Evolutionary conservation across 2,113 vertebrate genomes (phyloP).

Genomic region (Chauna torquata): DNA sequence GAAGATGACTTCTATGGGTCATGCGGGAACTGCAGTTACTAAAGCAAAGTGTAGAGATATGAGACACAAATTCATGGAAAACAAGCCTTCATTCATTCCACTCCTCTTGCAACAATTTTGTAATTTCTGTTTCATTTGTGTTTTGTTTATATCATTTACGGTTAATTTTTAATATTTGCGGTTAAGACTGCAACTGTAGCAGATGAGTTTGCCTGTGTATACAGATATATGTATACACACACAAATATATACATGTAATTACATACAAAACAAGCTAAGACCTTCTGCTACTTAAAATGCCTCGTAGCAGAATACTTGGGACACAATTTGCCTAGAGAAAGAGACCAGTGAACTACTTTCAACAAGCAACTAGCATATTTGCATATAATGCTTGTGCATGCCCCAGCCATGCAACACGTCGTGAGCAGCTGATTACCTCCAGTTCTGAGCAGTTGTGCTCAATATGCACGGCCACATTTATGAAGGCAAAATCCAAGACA

Average conservation of each 20-base stretch:
- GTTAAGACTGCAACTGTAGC: background rate
- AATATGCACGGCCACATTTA: background rate
- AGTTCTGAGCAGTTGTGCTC: background rate
- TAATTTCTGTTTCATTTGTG: background rate
- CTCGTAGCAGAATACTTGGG: background rate
- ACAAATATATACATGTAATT: accelerated
- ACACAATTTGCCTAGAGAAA: background rate
- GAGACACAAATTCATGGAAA: background rate
- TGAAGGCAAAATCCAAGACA: background rate
- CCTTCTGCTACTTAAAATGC: background rate
- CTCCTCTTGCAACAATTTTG: background rate
- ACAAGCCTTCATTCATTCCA: background rate
- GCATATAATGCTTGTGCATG: background rate
- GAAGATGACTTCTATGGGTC: background rate
- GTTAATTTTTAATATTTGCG: too few relatives aligned
- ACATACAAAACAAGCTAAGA: background rate
- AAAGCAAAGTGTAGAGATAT: background rate
- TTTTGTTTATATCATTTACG: background rate
- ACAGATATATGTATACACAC: accelerated
- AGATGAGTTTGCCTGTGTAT: background rate
- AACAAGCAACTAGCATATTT: background rate
- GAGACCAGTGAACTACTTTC: accelerated
- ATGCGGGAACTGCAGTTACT: background rate
- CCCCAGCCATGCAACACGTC: background rate
- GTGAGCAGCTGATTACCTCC: background rate